Evolutionary conservation across 2,797 vertebrate species (phyloP), one percentile per base, ranked within the genome.

Genomic region (Falco cherrug): DNA sequence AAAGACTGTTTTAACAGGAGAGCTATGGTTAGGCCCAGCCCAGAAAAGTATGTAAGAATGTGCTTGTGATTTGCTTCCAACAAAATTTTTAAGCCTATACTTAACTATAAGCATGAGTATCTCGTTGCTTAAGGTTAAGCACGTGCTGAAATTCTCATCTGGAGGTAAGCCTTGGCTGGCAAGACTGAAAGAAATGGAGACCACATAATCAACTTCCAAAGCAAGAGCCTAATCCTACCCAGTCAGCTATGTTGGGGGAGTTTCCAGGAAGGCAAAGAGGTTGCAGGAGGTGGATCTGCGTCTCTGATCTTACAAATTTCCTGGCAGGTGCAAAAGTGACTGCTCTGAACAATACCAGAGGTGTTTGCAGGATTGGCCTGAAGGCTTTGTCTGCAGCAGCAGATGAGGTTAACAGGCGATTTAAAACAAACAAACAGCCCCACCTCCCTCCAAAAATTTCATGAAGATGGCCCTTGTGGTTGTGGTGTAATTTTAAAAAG

Each of bases 11-110:
- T 89, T 87, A 95, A 83, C 64, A 92, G 75, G 45, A 89, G 92
- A 90, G 11, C 48, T 86, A 77, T 89, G 90, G 90, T 83, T 91
- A 95, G 74, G 79, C 92, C 92, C 78, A 93, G 87, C 93, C 93
- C 93, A 96, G 89, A 88, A 85, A 95, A 86, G 19, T 93, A 92
- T 95, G 89, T 93, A 92, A 96, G 92, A 96, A 97, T 95, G 92
- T 93, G 94, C 94, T 96, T 96, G 91, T 95, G 93, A 95, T 95
- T 93, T 94, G 93, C 92, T 93, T 97, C 93, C 95, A 97, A 94
- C 88, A 89, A 85, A 41, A 80, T 87, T 94, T 93, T 95, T 95
- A 89, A 95, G 94, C 88, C 78, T 83, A 16, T 87, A 75, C 84
- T 93, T 95, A 94, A 78, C 83, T 94, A 10, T 87, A 90, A 93